Evolutionary conservation across 2,888 invertebrate species (phyloP).

Genomic region (Ophion obscuratus): DNA sequence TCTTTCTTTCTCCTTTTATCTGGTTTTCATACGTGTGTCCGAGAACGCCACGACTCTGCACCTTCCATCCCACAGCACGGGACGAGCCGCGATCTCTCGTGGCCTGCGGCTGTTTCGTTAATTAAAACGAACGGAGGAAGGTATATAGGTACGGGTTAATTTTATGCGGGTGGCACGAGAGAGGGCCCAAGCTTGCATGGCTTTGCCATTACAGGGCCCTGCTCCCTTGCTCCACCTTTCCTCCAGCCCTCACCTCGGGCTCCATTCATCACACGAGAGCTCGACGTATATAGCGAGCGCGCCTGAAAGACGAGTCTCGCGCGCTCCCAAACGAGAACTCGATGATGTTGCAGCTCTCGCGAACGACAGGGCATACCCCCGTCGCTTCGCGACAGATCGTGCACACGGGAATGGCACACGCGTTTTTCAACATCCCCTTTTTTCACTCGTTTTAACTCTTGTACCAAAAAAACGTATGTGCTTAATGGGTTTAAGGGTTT

Average conservation of each 20-base stretch:
- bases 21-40: slow-evolving; percentile 47
- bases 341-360: slow-evolving; percentile 39
- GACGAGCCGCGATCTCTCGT: slow-evolving; percentile 66
- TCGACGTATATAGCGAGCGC: slow-evolving; percentile 72
- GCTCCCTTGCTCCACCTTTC: slow-evolving; percentile 42
- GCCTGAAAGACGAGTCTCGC: slow-evolving; percentile 40
- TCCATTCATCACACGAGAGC: slow-evolving; percentile 72
- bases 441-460: too few species aligned
- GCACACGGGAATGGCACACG: too few species aligned
- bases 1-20: slow-evolving; percentile 24
- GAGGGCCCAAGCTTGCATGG: slow-evolving; percentile 79
- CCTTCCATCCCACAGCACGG: slow-evolving; percentile 37
- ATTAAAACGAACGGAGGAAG: slow-evolving; percentile 82
- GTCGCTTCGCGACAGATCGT: slow-evolving; percentile 22
- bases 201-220: slow-evolving; percentile 80
- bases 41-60: slow-evolving; percentile 53
- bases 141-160: slow-evolving; percentile 80
- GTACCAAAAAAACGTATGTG: too few species aligned
- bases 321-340: slow-evolving; percentile 28
- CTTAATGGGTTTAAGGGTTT: too few species aligned
- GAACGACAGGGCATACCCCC: slow-evolving; percentile 9
- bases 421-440: too few species aligned
- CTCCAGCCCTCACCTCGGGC: slow-evolving; percentile 7
- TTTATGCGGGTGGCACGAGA: slow-evolving; percentile 82
- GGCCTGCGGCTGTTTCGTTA: slow-evolving; percentile 81